Base-by-base conservation (phyloP, 1,140 invertebrate species). In the Formica selysi region DNA sequence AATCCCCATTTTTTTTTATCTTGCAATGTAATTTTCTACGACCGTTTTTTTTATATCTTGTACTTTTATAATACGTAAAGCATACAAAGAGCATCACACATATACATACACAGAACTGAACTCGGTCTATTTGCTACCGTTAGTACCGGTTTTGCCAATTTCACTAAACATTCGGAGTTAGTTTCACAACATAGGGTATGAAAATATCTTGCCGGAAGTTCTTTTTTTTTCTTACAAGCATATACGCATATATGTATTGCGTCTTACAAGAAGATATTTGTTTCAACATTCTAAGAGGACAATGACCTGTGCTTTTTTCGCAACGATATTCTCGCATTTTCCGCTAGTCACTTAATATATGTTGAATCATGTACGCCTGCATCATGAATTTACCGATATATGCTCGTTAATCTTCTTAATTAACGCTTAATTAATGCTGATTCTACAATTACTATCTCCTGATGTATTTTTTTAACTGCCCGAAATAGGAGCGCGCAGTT, bases 391-490 rank as follows among this genome's bases (percentile, higher is more conserved):
- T 44, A 44, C 36, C 3, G 26, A 83, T 83, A 61, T 44, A n/a
- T 44, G 26, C 36, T 44, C 29, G 54, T 83, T 83, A 61, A 61
- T 83, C 38, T 83, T 73, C 19, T 73, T 83, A 83, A 83, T 83
- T 73, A 73, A 26, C 54, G n/a, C 48, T 51, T 51, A 51, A 51
- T 51, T 19, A 51, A 51, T 13, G 38, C 29, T 59, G 19, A 83
- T 13, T 74, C 54, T 74, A 29, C 11, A n/a, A 11, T 48, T 67
- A 48, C 22, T 70, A 54, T 11, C 16, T 62, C 2, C 11, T 22
- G 19, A 2, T 36, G 26, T 62, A 41, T 36, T 74, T 1, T n/a
- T 83, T 73, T 83, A 61, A 83, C 44, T 22, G 38, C 29, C 8
- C 10, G 13, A 83, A 83, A 62, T 74, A 73, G 26, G 41, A 19